phyloP scores from a whole-genome alignment of 2,888 invertebrate species.

The Microchrysa polita region DNA sequence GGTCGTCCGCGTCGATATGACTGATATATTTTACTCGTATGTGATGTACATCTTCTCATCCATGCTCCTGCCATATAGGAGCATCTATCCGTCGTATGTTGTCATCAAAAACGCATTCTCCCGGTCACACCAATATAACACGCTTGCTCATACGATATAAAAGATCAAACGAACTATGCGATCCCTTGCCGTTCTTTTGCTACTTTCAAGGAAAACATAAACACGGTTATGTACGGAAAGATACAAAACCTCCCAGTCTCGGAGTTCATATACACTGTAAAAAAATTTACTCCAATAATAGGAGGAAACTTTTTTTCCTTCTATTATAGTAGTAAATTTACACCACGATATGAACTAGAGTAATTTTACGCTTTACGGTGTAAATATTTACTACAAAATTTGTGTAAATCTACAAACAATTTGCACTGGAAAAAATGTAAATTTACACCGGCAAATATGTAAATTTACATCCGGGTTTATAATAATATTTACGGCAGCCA shows the following conservation, averaged over 20 bases:
- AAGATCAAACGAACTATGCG: conserved; percentile 42
- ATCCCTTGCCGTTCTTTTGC: conserved; percentile 15
- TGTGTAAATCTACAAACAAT: too few relatives aligned
- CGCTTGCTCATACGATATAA: conserved; percentile 23
- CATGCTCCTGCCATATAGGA: not conserved
- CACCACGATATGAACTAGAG: too few relatives aligned
- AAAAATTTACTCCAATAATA: too few relatives aligned
- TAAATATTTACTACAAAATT: too few relatives aligned
- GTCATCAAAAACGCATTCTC: not conserved
- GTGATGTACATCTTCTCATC: conserved; percentile 12
- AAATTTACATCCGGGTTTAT: too few relatives aligned
- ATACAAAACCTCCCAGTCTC: conserved; percentile 7
- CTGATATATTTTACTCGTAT: not conserved
- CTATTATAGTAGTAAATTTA: too few relatives aligned
- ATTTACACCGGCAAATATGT: too few relatives aligned
- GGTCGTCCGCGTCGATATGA: not conserved
- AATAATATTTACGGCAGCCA: too few relatives aligned
- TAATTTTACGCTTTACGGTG: too few relatives aligned
- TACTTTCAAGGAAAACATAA: conserved; percentile 32
- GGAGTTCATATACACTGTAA: conserved; percentile 4
- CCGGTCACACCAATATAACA: conserved; percentile 31
- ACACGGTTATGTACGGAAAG: conserved; percentile 11
- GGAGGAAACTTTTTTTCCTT: too few relatives aligned
- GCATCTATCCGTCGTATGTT: too few relatives aligned
- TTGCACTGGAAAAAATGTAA: too few relatives aligned